These are phyloP conservation scores for Thera obeliscata DNA, from an alignment of 2,888 invertebrate genomes.

Conservation along the genomic window DNA sequence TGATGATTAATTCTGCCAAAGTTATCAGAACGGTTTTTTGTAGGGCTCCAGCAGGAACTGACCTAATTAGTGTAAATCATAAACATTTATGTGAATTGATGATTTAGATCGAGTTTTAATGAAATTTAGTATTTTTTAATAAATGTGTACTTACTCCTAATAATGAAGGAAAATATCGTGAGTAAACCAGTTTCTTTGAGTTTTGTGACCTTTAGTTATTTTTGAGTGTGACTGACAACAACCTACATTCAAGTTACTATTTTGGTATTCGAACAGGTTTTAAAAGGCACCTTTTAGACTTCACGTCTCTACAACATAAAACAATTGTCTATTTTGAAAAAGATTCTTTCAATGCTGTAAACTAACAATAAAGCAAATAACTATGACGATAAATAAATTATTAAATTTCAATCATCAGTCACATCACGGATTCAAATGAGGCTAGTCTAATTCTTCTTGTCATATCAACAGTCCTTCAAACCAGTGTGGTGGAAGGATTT, in stretches of 20 bases:
- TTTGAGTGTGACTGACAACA: background rate
- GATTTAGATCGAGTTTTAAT: too few species aligned
- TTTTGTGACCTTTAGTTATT: background rate
- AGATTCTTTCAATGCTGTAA: background rate
- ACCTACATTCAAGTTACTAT: background rate
- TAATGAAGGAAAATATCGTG: background rate
- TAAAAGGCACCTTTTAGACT: background rate
- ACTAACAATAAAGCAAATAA: background rate
- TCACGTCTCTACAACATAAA: background rate
- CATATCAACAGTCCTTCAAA: background rate
- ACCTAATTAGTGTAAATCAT: background rate
- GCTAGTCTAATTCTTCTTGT: background rate
- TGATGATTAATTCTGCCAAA: background rate
- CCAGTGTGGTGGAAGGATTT: background rate
- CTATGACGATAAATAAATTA: constrained; percentile 22
- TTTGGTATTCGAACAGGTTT: background rate
- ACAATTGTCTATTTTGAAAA: background rate
- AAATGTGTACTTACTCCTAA: background rate
- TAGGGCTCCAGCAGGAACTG: background rate
- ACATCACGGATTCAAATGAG: constrained; percentile 22
- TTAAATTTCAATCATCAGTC: constrained; percentile 33
- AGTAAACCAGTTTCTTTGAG: background rate
- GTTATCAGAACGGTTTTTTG: background rate
- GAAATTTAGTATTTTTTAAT: too few species aligned
- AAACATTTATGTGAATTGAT: background rate